These are phyloP conservation scores for Biston betularia DNA, from an alignment of 2,888 invertebrate genomes.

Conservation along the genomic window DNA sequence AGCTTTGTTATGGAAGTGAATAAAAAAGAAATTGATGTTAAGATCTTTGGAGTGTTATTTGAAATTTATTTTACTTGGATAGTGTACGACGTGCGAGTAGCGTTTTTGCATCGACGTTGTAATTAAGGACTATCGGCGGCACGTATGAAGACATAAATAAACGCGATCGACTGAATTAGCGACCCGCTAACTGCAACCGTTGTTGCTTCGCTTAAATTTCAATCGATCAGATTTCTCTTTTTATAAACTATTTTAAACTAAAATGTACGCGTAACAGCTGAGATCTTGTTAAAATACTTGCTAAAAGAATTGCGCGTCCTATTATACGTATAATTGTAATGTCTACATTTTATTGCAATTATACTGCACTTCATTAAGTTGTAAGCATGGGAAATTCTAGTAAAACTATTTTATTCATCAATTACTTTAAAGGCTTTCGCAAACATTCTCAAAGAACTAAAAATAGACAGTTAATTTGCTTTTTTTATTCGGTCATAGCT, in stretches of 20 bases:
- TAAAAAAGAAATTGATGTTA: slow-evolving; percentile 36
- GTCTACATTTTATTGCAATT: slow-evolving; percentile 36
- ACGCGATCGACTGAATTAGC: slow-evolving; percentile 76
- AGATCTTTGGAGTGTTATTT: slow-evolving; percentile 12
- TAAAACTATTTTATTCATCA: slow-evolving; percentile 1
- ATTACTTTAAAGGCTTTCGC: slow-evolving; percentile 9
- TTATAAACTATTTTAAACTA: slow-evolving; percentile 48
- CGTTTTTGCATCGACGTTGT: slow-evolving; percentile 81
- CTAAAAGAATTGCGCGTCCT: slow-evolving; percentile 20
- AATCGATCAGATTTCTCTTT: slow-evolving; percentile 70
- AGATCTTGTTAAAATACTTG: slow-evolving; percentile 42
- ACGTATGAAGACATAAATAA: slow-evolving; percentile 86
- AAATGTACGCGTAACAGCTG: slow-evolving; percentile 39
- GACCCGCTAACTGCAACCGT: slow-evolving; percentile 59
- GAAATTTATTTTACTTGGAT: slow-evolving; percentile 43
- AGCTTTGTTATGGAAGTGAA: slow-evolving; percentile 13
- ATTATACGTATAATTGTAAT: slow-evolving; percentile 29
- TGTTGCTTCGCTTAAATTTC: slow-evolving; percentile 69
- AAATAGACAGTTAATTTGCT: too few species aligned
- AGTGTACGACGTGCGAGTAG: slow-evolving; percentile 78
- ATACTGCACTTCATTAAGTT: slow-evolving; percentile 35
- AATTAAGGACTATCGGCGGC: slow-evolving; percentile 85
- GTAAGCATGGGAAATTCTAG: slow-evolving; percentile 7
- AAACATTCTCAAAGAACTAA: background rate
- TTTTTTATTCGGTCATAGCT: too few species aligned